phyloP scores from a whole-genome alignment of 2,888 invertebrate genomes.

The Cheiracanthium punctorium region DNA sequence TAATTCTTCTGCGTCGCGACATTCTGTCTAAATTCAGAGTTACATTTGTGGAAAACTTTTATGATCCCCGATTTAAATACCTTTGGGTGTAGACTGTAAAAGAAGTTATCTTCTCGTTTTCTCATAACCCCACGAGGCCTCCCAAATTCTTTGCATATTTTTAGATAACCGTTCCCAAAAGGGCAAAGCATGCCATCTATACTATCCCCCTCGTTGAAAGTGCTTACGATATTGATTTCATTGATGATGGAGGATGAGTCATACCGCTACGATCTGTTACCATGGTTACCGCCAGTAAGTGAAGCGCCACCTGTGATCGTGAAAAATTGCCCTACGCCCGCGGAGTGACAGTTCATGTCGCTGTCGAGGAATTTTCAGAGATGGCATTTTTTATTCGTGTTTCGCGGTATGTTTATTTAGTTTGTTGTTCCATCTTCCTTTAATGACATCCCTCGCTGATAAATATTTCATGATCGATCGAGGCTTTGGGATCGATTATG shows the following conservation, averaged over 20 bases:
- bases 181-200: not conserved
- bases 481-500: not conserved
- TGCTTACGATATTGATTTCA: conserved; percentile 66
- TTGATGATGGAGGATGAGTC: conserved; percentile 68
- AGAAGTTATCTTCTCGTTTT: not conserved
- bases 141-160: conserved; percentile 3
- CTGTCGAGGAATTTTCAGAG: conserved; percentile 50
- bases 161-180: not conserved
- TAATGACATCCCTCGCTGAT: not conserved
- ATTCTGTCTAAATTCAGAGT: too few species aligned
- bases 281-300: conserved; percentile 63
- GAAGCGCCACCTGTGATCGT: conserved; percentile 58
- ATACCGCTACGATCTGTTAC: conserved; percentile 51
- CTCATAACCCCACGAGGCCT: not conserved
- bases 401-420: conserved; percentile 7
- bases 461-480: not conserved
- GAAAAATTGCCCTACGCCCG: conserved; percentile 38
- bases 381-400: not conserved
- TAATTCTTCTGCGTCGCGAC: too few species aligned
- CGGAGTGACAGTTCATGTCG: conserved; percentile 30
- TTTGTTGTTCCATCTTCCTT: not conserved
- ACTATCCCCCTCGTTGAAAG: conserved; percentile 18
- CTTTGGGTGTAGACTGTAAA: too few species aligned
- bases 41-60: too few species aligned
- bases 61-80: too few species aligned